Evolutionary conservation across 2,888 invertebrate genomes (phyloP), one percentile per base, ranked within the genome.

Genomic region (Empis livida): DNA sequence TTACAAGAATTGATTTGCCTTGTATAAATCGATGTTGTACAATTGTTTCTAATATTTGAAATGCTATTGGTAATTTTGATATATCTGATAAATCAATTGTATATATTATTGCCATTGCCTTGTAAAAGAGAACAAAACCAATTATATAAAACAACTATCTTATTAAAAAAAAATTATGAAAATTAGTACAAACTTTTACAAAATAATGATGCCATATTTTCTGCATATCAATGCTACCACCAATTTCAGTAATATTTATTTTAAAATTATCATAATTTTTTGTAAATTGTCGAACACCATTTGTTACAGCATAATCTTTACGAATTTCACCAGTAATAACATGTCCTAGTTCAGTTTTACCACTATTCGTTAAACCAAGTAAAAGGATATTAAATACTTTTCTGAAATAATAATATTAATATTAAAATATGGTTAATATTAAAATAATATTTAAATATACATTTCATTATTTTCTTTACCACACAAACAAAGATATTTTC

Each of bases 161-260:
- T 32, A 13, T 5, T 32, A 32, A 32, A 3, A 32, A 32, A 32
- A 20, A 20, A 20, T 46, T 32, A 6, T 20, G 23, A 35, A n/a
- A n/a, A n/a, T 20, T 14, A n/a, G 5, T 27, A 27, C 23, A 27
- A 45, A 60, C 61, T 46, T 55, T 58, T 5, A 51, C 56, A 52
- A 57, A 67, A 42, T 67, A 67, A 48, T 67, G 60, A 39, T 59
- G 58, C 67, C 67, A 67, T 4, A 67, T 56, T 15, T 61, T 62
- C 45, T 61, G 64, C 61, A 66, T 65, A 23, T 66, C 61, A 37
- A 11, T 37, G 48, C 56, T 67, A 27, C 67, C 67, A 4, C 67
- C 67, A 31, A 67, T 58, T 55, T 67, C 67, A 3, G 64, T 67
- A 2, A 67, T 51, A 13, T 57, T 52, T 23, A 64, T 48, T 4